Evolutionary conservation across 2,888 invertebrate species (phyloP), one percentile per base, ranked within the genome.

Genomic region (Pseudococcus longispinus): DNA sequence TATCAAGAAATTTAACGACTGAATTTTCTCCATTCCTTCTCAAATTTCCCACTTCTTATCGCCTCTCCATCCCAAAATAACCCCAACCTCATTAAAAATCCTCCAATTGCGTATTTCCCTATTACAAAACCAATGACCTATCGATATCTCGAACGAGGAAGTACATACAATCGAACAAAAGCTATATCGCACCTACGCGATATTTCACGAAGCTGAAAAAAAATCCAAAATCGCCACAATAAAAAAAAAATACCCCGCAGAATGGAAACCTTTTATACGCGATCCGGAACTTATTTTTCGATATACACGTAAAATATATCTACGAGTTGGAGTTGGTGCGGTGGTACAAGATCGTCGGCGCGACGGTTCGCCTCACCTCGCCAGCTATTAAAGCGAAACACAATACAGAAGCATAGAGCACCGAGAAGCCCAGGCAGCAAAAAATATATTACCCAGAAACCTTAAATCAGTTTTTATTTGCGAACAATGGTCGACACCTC

Each of bases 391-490:
- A 70, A 70, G 29, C n/a, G 29, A 29, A 60, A 70, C 70, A 70
- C 70, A 70, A 70, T 70, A 70, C 70, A 2, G 23, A n/a, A 18
- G 23, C 20, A 60, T 32, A 32, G 32, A 32, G 32, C 32, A 32
- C n/a, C n/a, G n/a, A n/a, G n/a, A n/a, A n/a, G 32, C 2, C 32
- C 32, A 32, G 32, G 32, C 32, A 26, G 29, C 70, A 29, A 70
- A 70, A 70, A 29, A 70, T 70, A 70, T 70, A 70, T 70, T 29
- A 70, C 15, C 70, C 70, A 70, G 70, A 70, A 70, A 70, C 70
- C 70, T 70, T 70, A 70, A 70, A 70, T 70, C 70, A 70, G 70
- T 70, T 70, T 70, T 70, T 70, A 70, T 70, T 70, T 70, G 29
- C 70, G 70, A 70, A 70, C 70, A 70, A 70, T 70, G 70, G 70